A percentile compares a stretch with the other conserved stretches of the same genome.
phyloP scores from a whole-genome alignment of 2,888 invertebrate genomes.

The Hyles lineata region DNA sequence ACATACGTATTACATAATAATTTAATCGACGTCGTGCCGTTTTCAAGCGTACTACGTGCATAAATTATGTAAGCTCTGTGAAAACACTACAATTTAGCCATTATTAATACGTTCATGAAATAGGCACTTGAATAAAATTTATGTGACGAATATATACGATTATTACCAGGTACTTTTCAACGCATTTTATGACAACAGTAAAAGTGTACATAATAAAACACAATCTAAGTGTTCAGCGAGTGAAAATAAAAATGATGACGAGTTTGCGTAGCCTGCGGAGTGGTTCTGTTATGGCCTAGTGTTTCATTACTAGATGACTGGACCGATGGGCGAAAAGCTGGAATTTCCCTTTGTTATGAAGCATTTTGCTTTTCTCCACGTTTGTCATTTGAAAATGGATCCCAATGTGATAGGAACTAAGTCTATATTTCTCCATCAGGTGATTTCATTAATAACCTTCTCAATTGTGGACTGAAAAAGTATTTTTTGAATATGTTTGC shows the following conservation, averaged over 20 bases:
- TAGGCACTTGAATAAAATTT: constrained; percentile 8
- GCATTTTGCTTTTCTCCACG: constrained; percentile 52
- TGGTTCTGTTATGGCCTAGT: constrained; percentile 54
- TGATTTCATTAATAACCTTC: constrained; percentile 6
- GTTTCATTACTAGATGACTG: constrained; percentile 78
- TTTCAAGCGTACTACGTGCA: neutral
- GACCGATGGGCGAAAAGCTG: constrained; percentile 63
- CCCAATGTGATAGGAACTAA: constrained; percentile 33
- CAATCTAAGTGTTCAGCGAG: constrained; percentile 61
- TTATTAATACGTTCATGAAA: neutral
- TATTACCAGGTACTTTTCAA: constrained; percentile 50
- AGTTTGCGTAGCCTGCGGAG: constrained; percentile 51
- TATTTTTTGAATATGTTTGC: constrained; percentile 8
- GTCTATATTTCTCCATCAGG: constrained; percentile 35
- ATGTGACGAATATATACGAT: constrained; percentile 39
- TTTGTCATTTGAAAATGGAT: constrained; percentile 35
- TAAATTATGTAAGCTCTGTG: neutral
- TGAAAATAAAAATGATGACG: constrained; percentile 63
- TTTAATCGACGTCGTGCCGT: neutral
- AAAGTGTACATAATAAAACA: constrained; percentile 56
- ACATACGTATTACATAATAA: neutral
- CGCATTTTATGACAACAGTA: constrained; percentile 53
- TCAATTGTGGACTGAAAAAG: neutral
- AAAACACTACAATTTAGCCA: neutral
- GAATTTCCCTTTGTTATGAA: constrained; percentile 71